Base-by-base conservation (phyloP, 1,140 invertebrate species). In the Pseudomyrmex cubaensis region DNA sequence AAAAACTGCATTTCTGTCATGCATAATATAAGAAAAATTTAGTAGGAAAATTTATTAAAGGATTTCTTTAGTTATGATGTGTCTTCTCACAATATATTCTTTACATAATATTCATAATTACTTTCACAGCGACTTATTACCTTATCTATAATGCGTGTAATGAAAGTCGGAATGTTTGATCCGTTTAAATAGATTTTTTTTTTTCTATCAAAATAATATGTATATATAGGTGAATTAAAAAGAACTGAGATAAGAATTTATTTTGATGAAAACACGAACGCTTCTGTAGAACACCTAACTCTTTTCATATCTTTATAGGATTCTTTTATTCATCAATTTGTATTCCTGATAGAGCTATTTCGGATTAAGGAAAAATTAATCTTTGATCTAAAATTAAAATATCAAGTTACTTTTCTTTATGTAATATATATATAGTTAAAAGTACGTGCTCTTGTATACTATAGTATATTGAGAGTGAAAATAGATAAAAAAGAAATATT, bases 201-300 rank as follows among this genome's bases (percentile, higher is more conserved):
- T 9, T 35, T 35, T 35, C 35, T 35, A 35, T 35, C 35, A 35
- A 35, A 35, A 35, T 35, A 35, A 35, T 0, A 35, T 80, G 46
- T 46, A 46, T 70, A 80, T 59, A 56, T 66, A 66, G 25, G 25
- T 72, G 66, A 80, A 70, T 80, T 80, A 80, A 72, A 80, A 80
- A 80, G 76, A 80, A 80, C 72, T 59, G 46, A 35, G 35, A 9
- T 72, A 80, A 80, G 8, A 80, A 59, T 72, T 78, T 15, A 50
- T 64, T 17, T 69, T 63, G 17, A 25, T 9, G 15, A 78, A 44
- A 25, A 48, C 35, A 17, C 15, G 25, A 70, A 59, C 10, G 57
- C 69, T 35, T 59, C 25, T 48, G 25, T 48, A 46, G 2, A 59
- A 44, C 13, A 10, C 46, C 12, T 69, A 54, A 10, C 20, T 50